Percentiles rank a stretch among this genome's conserved stretches.
These are phyloP conservation scores for Polypedilum vanderplanki DNA, from an alignment of 1,140 invertebrate genomes.

Conservation along the genomic window DNA sequence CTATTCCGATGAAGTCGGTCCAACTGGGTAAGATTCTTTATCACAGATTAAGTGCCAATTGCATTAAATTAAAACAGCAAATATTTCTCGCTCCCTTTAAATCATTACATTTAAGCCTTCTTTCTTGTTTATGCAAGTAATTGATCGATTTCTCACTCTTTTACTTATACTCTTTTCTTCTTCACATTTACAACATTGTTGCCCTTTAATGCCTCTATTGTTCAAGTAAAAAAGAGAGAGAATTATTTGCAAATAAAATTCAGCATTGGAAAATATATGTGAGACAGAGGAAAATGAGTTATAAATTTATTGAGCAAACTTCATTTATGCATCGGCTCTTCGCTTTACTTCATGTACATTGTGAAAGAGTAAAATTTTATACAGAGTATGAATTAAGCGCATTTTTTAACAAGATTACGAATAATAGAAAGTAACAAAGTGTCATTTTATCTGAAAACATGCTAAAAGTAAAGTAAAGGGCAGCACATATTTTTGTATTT, in stretches of 20 bases:
- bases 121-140: too few species aligned
- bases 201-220: background rate
- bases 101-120: too few species aligned
- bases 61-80: too few species aligned
- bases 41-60: background rate
- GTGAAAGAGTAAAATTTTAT: background rate
- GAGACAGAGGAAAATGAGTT: background rate
- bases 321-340: slow-evolving; percentile 16
- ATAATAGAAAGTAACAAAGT: background rate
- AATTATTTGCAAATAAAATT: too few species aligned
- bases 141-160: slow-evolving; percentile 28
- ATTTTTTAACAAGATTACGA: background rate
- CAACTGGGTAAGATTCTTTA: slow-evolving; percentile 63
- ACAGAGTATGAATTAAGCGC: background rate
- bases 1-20: slow-evolving; percentile 75
- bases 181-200: background rate
- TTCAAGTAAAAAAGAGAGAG: too few species aligned
- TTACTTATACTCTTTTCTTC: too few species aligned
- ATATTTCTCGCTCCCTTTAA: too few species aligned
- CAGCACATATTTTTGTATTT: slow-evolving; percentile 21
- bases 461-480: background rate
- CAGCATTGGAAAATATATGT: too few species aligned
- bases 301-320: background rate
- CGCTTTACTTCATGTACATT: background rate
- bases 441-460: background rate